Conservation (phyloP, 2,888 invertebrate species). For the Tenthredo distinguenda region DNA sequence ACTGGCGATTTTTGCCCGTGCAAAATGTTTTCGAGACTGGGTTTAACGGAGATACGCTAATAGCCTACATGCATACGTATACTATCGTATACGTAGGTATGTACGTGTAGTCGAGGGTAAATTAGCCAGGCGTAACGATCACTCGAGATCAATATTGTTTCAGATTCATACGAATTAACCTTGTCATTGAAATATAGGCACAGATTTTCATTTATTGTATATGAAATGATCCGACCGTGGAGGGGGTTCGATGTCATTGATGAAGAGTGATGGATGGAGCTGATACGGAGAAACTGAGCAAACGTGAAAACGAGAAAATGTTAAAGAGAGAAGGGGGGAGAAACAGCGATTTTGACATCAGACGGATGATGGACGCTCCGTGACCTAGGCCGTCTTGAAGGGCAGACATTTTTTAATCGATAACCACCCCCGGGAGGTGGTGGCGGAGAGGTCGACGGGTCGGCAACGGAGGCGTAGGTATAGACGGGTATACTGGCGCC, state of each 20-base stretch:
- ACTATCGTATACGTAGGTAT: background rate
- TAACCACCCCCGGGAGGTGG: conserved; percentile 68
- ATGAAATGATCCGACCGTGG: background rate
- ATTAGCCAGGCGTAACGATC: background rate
- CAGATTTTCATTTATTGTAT: background rate
- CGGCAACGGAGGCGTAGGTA: conserved; percentile 46
- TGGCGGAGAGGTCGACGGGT: conserved; percentile 47
- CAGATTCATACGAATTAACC: background rate
- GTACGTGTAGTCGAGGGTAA: no score
- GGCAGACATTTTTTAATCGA: conserved; percentile 79
- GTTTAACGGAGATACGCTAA: background rate
- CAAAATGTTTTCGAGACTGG: background rate
- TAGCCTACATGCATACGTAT: background rate
- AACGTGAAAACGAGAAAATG: conserved; percentile 16
- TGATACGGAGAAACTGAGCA: background rate
- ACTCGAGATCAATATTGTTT: background rate
- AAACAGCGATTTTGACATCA: conserved; percentile 53
- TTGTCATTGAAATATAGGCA: background rate
- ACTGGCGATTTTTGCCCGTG: background rate
- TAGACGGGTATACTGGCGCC: conserved; percentile 39
- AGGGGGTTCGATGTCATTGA: background rate
- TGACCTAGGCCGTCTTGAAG: conserved; percentile 78
- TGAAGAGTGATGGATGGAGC: conserved; percentile 1
- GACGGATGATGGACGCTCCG: conserved; percentile 74
- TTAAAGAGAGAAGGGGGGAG: background rate